Evolutionary conservation across 2,888 invertebrate genomes (phyloP).

Genomic region (Eurytoma californica): DNA sequence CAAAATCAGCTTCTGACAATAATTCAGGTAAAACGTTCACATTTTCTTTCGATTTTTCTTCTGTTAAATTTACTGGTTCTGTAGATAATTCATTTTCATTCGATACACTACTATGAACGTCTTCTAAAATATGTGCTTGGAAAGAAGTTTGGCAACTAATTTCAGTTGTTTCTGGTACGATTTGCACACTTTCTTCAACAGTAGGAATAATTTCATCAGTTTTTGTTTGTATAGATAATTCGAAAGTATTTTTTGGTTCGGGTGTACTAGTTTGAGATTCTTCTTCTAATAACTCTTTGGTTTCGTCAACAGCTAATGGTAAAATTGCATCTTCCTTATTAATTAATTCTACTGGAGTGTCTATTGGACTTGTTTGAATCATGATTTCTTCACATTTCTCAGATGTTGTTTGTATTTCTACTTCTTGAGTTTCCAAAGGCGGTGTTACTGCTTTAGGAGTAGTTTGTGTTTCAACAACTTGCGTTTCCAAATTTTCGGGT

Average conservation of each 20-base stretch:
- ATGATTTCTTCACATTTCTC: constrained; percentile 42
- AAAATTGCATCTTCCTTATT: background rate
- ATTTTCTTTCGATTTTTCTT: background rate
- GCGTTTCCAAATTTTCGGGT: constrained; percentile 64
- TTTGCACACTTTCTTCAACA: constrained; percentile 69
- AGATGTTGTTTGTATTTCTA: constrained; percentile 63
- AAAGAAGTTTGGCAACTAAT: constrained; percentile 62
- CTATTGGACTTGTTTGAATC: constrained; percentile 66
- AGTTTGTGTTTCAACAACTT: constrained; percentile 67
- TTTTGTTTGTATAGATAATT: constrained; percentile 60
- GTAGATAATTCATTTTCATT: background rate
- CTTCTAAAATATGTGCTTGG: background rate
- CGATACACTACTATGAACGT: background rate
- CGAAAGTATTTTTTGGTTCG: constrained; percentile 38
- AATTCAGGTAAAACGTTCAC: background rate
- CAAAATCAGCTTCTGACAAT: background rate
- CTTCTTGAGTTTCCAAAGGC: constrained; percentile 61
- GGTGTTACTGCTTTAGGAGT: constrained; percentile 62
- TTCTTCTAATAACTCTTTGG: constrained; percentile 24
- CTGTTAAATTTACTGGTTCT: background rate
- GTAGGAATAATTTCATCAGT: constrained; percentile 70
- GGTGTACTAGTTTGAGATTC: constrained; percentile 34
- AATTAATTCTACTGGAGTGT: constrained; percentile 15
- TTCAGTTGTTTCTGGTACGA: constrained; percentile 65
- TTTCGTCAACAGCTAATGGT: background rate